A percentile compares a stretch with the other conserved stretches of the same genome.
These are phyloP conservation scores for Drosophila grimshawi DNA, from an alignment of 1,140 invertebrate species.

Conservation along the genomic window DNA sequence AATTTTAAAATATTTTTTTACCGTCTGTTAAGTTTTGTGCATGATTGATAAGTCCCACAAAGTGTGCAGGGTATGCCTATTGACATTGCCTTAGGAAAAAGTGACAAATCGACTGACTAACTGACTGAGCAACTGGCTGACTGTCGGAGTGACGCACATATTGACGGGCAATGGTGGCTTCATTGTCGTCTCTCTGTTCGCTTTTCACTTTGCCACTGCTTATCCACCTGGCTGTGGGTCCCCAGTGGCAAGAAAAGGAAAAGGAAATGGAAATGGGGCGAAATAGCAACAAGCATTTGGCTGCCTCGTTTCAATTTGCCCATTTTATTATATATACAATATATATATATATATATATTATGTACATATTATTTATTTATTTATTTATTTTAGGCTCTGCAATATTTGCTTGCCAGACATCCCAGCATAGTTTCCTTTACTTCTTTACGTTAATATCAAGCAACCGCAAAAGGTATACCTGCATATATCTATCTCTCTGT, in stretches of 20 bases:
- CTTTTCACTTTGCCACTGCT: conserved; percentile 15
- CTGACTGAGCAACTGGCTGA: conserved; percentile 14
- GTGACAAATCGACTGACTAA: conserved; percentile 42
- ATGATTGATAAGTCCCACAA: conserved; percentile 5
- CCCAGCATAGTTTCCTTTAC: conserved; percentile 31
- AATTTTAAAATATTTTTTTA: neutral
- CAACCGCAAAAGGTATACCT: conserved; percentile 41
- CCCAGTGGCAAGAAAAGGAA: conserved; percentile 25
- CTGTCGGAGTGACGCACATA: conserved; percentile 30
- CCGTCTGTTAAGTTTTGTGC: neutral
- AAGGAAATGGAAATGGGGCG: neutral
- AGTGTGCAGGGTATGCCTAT: conserved; percentile 17
- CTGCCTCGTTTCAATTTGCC: conserved; percentile 47
- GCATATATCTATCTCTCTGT: conserved; percentile 14
- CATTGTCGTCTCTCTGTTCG: conserved; percentile 36
- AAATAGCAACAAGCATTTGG: conserved; percentile 50
- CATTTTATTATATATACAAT: conserved; percentile 50
- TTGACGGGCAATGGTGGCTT: conserved; percentile 39
- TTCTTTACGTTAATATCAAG: conserved; percentile 46
- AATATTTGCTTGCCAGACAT: conserved; percentile 22
- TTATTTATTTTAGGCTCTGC: conserved; percentile 26
- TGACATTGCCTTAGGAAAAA: conserved; percentile 42
- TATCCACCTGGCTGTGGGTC: conserved; percentile 38
- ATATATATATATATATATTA: conserved; percentile 52
- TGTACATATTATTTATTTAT: conserved; percentile 52